These are phyloP conservation scores for Cephus nigrinus DNA, from an alignment of 2,888 invertebrate species.

Conservation along the genomic window DNA sequence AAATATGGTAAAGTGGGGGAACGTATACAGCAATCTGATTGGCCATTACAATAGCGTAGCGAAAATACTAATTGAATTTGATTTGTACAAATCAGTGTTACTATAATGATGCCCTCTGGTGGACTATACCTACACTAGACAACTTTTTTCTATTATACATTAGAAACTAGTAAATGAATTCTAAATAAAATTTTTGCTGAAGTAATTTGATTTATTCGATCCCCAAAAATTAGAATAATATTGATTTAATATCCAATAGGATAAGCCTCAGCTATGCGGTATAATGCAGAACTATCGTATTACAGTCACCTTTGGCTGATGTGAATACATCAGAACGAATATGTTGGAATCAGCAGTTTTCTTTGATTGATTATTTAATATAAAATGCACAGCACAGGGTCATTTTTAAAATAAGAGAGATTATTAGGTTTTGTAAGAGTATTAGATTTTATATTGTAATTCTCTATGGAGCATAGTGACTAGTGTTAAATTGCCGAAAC, in stretches of 20 bases:
- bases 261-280: not conserved
- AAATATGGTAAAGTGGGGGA: not conserved
- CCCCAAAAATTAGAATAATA: not conserved
- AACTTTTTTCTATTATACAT: not conserved
- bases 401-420: not conserved
- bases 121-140: not conserved
- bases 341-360: not conserved
- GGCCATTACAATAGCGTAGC: not conserved
- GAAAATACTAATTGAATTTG: not conserved
- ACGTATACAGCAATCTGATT: not conserved
- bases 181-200: not conserved
- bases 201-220: not conserved
- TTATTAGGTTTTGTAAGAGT: not conserved
- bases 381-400: not conserved
- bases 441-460: not conserved
- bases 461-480: not conserved
- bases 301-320: not conserved
- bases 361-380: not conserved
- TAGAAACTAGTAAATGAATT: not conserved
- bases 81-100: not conserved
- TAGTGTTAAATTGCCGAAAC: slow-evolving; percentile 33
- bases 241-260: not conserved
- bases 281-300: not conserved
- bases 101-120: not conserved
- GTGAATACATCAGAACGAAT: not conserved